Conservation (phyloP, 2,113 vertebrate species). For the Stigmatopora nigra region DNA sequence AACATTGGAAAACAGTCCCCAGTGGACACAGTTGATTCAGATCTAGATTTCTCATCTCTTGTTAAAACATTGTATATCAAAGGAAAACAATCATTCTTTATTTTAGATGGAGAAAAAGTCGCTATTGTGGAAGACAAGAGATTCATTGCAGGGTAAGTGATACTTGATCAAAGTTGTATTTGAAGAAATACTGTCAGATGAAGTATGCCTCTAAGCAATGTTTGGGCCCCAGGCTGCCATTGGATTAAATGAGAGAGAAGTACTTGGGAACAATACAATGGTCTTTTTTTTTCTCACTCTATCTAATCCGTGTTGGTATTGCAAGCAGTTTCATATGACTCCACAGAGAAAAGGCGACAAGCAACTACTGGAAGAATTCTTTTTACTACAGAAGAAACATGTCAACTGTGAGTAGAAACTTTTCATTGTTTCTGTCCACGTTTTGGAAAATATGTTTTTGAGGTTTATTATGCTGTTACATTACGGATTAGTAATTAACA, state of each 20-base stretch:
- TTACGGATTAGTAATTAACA: background rate
- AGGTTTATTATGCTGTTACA: background rate
- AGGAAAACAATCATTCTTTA: too few relatives aligned
- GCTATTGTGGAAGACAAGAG: slow-evolving; percentile 5
- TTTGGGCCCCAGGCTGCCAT: slow-evolving; percentile 29
- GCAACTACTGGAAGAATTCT: slow-evolving; percentile 35
- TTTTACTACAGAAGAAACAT: slow-evolving; percentile 48
- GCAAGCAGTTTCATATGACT: slow-evolving; percentile 75
- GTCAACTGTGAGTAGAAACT: slow-evolving; percentile 66
- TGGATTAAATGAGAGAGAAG: slow-evolving; percentile 65
- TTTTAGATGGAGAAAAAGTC: background rate
- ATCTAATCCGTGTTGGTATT: slow-evolving; percentile 69
- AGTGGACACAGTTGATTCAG: too few relatives aligned
- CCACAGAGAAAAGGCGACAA: slow-evolving; percentile 50
- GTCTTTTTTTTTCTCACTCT: slow-evolving; percentile 61
- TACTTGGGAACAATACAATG: slow-evolving; percentile 63
- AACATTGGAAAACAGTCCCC: too few relatives aligned
- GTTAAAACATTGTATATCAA: too few relatives aligned
- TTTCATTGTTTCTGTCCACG: slow-evolving; percentile 9
- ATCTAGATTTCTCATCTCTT: too few relatives aligned
- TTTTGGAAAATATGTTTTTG: slow-evolving; percentile 1
- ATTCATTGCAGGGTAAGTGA: background rate
- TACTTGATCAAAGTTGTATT: background rate
- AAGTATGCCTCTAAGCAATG: slow-evolving; percentile 27
- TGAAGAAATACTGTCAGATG: slow-evolving; percentile 20